Evolutionary conservation across 2,888 invertebrate genomes (phyloP).

Genomic region (Andrena dorsata): DNA sequence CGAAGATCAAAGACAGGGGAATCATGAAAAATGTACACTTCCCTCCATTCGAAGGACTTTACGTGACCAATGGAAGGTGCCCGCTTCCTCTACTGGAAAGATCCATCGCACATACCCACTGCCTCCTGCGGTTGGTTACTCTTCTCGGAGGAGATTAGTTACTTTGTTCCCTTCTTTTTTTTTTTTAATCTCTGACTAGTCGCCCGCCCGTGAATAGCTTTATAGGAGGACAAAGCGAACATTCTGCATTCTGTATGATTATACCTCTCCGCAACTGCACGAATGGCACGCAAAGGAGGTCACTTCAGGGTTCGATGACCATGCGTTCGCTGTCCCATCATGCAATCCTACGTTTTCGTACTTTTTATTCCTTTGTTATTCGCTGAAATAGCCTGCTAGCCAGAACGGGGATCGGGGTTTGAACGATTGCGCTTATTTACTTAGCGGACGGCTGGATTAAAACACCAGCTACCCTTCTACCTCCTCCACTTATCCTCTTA

Average conservation of each 20-base stretch:
- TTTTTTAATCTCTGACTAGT: constrained; percentile 2
- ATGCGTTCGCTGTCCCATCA: constrained; percentile 7
- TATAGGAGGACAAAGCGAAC: constrained; percentile 31
- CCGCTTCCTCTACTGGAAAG: neutral
- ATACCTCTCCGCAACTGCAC: constrained; percentile 30
- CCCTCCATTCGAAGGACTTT: neutral
- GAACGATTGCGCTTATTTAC: neutral
- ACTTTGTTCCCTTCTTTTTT: neutral
- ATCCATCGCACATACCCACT: constrained; percentile 17
- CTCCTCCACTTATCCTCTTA: too few relatives aligned
- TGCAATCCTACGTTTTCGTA: neutral
- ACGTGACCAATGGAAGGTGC: neutral
- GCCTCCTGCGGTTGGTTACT: neutral
- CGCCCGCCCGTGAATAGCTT: neutral
- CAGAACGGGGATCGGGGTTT: neutral
- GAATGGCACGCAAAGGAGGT: constrained; percentile 39
- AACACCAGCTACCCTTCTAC: too few relatives aligned
- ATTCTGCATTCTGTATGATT: constrained; percentile 29
- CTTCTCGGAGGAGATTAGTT: constrained; percentile 18
- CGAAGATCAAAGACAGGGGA: neutral
- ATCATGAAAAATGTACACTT: neutral
- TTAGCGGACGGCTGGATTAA: neutral
- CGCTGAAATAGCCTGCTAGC: neutral
- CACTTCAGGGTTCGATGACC: constrained; percentile 50
- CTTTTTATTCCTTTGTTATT: neutral